phyloP scores from a whole-genome alignment of 2,888 invertebrate genomes.

The Rugalucina vietnamica region DNA sequence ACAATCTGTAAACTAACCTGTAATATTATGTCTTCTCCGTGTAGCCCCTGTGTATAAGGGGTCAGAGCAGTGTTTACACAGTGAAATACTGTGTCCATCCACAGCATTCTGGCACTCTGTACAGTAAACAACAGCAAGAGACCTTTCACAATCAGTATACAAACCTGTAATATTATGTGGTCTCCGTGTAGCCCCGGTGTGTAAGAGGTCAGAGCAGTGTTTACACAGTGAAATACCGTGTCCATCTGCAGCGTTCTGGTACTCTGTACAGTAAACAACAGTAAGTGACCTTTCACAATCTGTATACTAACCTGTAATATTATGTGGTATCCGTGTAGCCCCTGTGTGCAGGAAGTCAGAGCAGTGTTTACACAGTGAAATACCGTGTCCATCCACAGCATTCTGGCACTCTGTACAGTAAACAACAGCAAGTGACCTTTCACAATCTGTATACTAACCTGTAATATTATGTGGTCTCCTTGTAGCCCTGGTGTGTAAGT shows the following conservation, averaged over 20 bases:
- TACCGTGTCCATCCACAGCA: conserved; percentile 24
- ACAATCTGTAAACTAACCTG: too few relatives aligned
- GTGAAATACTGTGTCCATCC: too few relatives aligned
- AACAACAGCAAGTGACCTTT: conserved; percentile 51
- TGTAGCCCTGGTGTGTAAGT: too few relatives aligned
- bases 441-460: too few relatives aligned
- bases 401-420: conserved; percentile 66
- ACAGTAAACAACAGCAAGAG: too few relatives aligned
- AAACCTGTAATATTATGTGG: conserved; percentile 9
- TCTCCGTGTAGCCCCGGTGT: conserved; percentile 58
- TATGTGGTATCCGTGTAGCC: conserved; percentile 40
- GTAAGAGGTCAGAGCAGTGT: conserved; percentile 58
- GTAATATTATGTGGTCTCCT: too few relatives aligned
- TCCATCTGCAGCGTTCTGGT: conserved; percentile 37
- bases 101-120: too few relatives aligned
- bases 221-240: conserved; percentile 59
- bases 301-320: conserved; percentile 22
- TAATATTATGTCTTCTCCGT: too few relatives aligned
- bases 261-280: conserved; percentile 63
- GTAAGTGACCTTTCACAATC: conserved; percentile 63
- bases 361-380: conserved; percentile 60
- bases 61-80: too few relatives aligned
- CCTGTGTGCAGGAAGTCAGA: conserved; percentile 62
- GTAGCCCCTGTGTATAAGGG: too few relatives aligned
- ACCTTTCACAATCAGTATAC: too few relatives aligned